Percentiles rank a stretch among this genome's conserved stretches.
phyloP scores from a whole-genome alignment of 2,797 vertebrate species.

The Hydrolagus colliei region DNA sequence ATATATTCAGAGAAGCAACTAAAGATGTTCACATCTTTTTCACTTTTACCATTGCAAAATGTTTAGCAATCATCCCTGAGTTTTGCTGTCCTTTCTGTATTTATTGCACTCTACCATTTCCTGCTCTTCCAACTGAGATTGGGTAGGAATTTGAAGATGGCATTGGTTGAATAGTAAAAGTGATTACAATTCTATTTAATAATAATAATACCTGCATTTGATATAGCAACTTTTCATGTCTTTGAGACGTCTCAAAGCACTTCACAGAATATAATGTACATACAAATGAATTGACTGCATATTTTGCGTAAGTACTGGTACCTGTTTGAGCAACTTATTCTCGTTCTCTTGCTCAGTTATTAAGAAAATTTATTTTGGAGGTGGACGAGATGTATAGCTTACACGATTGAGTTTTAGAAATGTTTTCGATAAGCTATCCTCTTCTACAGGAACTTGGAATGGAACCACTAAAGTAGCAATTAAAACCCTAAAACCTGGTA shows the following conservation, averaged over 20 bases:
- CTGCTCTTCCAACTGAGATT: too few species aligned
- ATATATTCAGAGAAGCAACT: background rate
- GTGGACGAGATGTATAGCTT: background rate
- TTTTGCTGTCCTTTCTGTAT: too few species aligned
- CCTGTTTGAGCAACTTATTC: background rate
- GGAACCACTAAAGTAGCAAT: slow-evolving; percentile 94
- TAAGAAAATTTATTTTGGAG: background rate
- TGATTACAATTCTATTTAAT: background rate
- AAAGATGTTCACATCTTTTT: background rate
- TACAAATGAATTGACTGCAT: background rate
- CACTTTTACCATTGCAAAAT: too few species aligned
- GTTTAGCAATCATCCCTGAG: too few species aligned
- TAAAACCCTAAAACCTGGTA: slow-evolving; percentile 89
- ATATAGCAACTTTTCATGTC: too few species aligned
- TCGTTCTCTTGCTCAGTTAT: too few species aligned
- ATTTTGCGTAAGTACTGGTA: background rate
- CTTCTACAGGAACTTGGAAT: slow-evolving; percentile 80
- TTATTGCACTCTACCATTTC: too few species aligned
- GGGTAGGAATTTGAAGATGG: too few species aligned
- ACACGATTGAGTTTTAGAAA: background rate
- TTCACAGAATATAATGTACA: too few species aligned
- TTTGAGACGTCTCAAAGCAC: too few species aligned
- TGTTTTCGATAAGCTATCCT: background rate
- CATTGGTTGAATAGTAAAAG: background rate
- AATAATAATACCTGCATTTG: too few species aligned